Evolutionary conservation across 2,888 invertebrate genomes (phyloP), one percentile per base, ranked within the genome.

Genomic region (Odontocolon sp.): DNA sequence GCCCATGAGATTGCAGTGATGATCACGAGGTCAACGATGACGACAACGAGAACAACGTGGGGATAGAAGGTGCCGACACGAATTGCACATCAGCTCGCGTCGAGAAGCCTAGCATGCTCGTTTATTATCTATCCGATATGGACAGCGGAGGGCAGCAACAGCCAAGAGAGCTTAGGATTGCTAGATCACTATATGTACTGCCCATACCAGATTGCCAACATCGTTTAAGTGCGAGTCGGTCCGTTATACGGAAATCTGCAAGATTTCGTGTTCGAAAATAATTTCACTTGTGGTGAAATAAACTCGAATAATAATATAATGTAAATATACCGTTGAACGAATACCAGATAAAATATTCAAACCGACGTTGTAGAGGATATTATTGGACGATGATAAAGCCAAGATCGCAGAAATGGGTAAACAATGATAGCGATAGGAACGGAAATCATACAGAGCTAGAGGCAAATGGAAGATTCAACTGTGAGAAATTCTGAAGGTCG

Each of bases 401-500:
- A 50, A 26, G 14, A 6, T 4, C 5, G 2, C 26, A 3, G 4
- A 50, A 4, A 50, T 5, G 26, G 11, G 11, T 40, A 26, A 3
- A 14, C 4, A 26, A 11, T 4, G 11, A 26, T 5, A 36, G 63
- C 14, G 31, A 23, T 16, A 16, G 8, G 38, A 9, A 9, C 42
- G 9, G 18, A 42, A 8, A 31, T 31, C 18, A 14, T 23, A 16
- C 14, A 36, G 31, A n/a, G n/a, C n/a, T 11, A 18, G 57, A 40
- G 66, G 56, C 36, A 56, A 66, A 57, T 40, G 52, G 40, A 36
- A 45, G 56, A 36, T 66, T 42, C 31, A 67, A 45, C 26, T 61
- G 52, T 28, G 59, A 68, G 73, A 74, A 68, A 47, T 74, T 56
- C 61, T 74, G 67, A 68, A 54, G 73, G 52, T 67, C 59, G 73